A percentile compares a stretch with the other conserved stretches of the same genome.
Conservation (phyloP, 2,113 vertebrate genomes). For the Oreamnos americanus region DNA sequence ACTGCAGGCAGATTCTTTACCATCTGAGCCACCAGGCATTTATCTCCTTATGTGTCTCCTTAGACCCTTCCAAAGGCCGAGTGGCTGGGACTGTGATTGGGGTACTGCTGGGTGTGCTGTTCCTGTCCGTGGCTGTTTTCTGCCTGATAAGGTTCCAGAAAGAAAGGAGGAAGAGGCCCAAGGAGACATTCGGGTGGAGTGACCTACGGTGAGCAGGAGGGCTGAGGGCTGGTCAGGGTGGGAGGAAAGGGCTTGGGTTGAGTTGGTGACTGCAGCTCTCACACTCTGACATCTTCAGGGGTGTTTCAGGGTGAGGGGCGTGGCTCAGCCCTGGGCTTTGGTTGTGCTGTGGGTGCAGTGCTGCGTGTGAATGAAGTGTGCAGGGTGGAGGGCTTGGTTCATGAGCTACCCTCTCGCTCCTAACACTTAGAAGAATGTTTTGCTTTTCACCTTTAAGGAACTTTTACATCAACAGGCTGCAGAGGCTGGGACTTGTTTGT, state of each 20-base stretch:
- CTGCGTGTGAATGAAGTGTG: not conserved
- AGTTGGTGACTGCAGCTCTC: not conserved
- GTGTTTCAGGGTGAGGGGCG: too few species aligned
- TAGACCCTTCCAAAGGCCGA: conserved; percentile 66
- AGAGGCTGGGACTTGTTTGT: not conserved
- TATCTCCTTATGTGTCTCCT: not conserved
- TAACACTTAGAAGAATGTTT: not conserved
- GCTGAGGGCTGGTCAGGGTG: not conserved
- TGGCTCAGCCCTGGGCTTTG: not conserved
- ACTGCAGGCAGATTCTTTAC: not conserved
- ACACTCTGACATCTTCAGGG: not conserved
- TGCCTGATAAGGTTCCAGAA: conserved; percentile 69
- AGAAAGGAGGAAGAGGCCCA: conserved; percentile 52
- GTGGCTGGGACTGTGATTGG: conserved; percentile 78
- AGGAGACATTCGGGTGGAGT: conserved; percentile 59
- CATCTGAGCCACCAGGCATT: not conserved
- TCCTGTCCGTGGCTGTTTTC: conserved; percentile 64
- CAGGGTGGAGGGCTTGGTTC: not conserved
- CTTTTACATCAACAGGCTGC: not conserved
- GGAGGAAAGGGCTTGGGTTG: not conserved
- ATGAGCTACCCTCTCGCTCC: not conserved
- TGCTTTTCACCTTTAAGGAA: not conserved
- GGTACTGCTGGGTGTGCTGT: conserved; percentile 72
- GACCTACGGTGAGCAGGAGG: conserved; percentile 65
- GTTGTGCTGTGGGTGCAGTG: not conserved